A percentile compares a stretch with the other conserved stretches of the same genome.
Conservation (phyloP, 2,888 invertebrate species). For the Scrobipalpa costella region DNA sequence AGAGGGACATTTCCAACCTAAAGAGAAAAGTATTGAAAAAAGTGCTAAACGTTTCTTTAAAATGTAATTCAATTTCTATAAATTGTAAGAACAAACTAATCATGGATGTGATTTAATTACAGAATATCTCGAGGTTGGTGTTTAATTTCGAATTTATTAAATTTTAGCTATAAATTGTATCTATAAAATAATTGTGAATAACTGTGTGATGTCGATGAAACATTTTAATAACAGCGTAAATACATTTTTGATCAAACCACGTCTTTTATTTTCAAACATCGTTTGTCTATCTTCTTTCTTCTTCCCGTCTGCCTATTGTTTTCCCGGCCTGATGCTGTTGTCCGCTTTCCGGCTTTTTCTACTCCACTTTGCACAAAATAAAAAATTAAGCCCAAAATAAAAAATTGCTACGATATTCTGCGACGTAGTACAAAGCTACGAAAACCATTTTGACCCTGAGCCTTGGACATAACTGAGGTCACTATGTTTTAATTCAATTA, state of each 20-base stretch:
- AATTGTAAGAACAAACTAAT: neutral
- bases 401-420: neutral
- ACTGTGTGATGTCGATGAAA: conserved; percentile 74
- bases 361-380: no score
- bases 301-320: no score
- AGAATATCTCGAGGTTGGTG: conserved; percentile 37
- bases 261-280: conserved; percentile 41
- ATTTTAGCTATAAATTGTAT: conserved; percentile 65
- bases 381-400: no score
- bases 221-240: conserved; percentile 71
- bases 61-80: neutral
- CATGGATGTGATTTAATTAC: conserved; percentile 29
- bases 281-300: no score
- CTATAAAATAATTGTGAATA: conserved; percentile 67
- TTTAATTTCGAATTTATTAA: conserved; percentile 75
- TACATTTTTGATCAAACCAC: conserved; percentile 73
- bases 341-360: no score
- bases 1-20: no score
- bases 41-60: no score
- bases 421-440: neutral
- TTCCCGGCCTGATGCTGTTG: no score
- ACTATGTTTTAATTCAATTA: no score
- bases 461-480: no score
- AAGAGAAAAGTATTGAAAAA: no score
- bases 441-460: neutral